Evolutionary conservation across 2,797 vertebrate genomes (phyloP), one percentile per base, ranked within the genome.

Genomic region (Hapalemur alaotrensis): DNA sequence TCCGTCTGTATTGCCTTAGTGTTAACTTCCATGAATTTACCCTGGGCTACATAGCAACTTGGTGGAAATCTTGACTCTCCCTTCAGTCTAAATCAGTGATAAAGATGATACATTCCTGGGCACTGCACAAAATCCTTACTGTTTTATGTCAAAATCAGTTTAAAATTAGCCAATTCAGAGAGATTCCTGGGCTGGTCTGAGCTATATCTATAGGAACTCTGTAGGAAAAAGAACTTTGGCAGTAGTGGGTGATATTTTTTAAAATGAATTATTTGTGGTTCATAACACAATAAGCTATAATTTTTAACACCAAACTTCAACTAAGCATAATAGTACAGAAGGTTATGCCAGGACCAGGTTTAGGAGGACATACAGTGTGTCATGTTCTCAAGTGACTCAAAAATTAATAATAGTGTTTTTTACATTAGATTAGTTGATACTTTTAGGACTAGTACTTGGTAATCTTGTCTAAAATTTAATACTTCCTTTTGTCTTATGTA

Each of bases 1-100:
- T 0, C 5, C 14, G 57, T 12, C 4, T 1, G 0, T 50, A 7
- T 35, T 83, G 4, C 1, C 4, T 50, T 3, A 75, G 0, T 4
- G 82, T 63, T 76, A 38, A 30, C 17, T 76, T 48, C 5, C 15
- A 65, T 17, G 17, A 38, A 78, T 63, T 90, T 79, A 18, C 52
- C 25, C 30, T n/a, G 18, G 15, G 7, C 12, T 54, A 43, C 9
- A 25, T 63, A 69, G 23, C 2, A 70, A 72, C 7, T 23, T 59
- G 54, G 7, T n/a, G 41, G 4, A 2, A 54, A 73, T 82, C 65
- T 30, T 87, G 10, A 72, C 35, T 67, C 13, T 73, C 13, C 1
- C 14, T 78, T 63, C 9, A 87, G 1, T 50, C 43, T 90, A 88
- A 59, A 46, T 23, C 13, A 9, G 30, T 28, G 32, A 75, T 32